These are phyloP conservation scores for Python bivittatus DNA, from an alignment of 2,113 vertebrate genomes.

Conservation along the genomic window DNA sequence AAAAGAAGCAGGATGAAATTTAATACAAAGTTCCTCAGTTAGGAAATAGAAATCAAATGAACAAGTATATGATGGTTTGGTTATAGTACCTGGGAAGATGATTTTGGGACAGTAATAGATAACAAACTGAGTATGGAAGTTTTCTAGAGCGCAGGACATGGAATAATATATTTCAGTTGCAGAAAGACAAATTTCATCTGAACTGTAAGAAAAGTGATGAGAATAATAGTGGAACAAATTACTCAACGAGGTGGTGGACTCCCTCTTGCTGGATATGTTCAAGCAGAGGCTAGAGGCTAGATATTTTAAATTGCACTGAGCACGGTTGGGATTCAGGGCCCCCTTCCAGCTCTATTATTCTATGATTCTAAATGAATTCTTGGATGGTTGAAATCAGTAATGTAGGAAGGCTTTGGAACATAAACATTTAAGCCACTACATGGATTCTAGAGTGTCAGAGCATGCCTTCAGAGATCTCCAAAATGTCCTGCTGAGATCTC, in stretches of 20 bases:
- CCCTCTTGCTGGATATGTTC: background rate
- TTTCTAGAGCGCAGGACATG: background rate
- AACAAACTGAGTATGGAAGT: background rate
- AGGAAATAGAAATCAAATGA: background rate
- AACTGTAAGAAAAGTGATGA: background rate
- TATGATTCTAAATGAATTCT: background rate
- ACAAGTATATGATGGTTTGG: background rate
- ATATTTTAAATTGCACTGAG: background rate
- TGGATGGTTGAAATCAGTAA: background rate
- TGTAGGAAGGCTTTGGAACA: background rate
- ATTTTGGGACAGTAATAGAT: background rate
- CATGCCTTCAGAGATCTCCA: background rate
- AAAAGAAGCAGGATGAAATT: background rate
- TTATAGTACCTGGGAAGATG: background rate
- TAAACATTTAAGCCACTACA: background rate
- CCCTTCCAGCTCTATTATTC: background rate
- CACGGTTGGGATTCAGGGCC: no score
- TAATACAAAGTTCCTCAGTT: background rate
- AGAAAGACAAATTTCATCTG: background rate
- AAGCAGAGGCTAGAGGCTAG: background rate
- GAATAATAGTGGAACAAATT: background rate
- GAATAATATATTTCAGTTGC: background rate
- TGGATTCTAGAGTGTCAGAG: background rate
- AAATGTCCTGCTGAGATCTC: background rate
- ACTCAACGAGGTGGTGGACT: background rate